A percentile compares a stretch with the other conserved stretches of the same genome.
phyloP scores from a whole-genome alignment of 2,113 vertebrate genomes.

The Sturnira hondurensis region DNA sequence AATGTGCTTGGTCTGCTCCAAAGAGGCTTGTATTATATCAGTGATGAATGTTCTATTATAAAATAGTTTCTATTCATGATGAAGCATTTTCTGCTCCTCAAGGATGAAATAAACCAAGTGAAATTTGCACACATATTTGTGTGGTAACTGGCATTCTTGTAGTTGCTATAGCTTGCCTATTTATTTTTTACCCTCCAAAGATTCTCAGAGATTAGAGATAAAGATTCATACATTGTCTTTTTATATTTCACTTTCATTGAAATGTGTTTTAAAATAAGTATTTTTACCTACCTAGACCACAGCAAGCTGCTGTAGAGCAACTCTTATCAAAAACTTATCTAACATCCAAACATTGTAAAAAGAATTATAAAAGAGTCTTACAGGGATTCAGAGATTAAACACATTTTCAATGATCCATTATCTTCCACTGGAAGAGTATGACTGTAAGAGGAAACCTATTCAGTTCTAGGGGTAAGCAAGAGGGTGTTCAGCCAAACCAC shows the following conservation, averaged over 20 bases:
- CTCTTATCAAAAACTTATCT: slow-evolving; percentile 50
- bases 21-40: background rate
- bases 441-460: background rate
- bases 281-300: background rate
- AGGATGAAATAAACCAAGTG: slow-evolving; percentile 13
- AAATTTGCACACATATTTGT: slow-evolving; percentile 28
- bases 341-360: slow-evolving; percentile 51
- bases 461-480: background rate
- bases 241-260: background rate
- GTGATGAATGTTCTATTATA: slow-evolving; percentile 1
- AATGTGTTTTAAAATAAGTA: slow-evolving; percentile 48
- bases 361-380: slow-evolving; percentile 45
- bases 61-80: slow-evolving; percentile 35
- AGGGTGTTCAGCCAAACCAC: background rate
- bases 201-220: slow-evolving; percentile 23
- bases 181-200: slow-evolving; percentile 19
- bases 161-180: slow-evolving; percentile 15
- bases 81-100: slow-evolving; percentile 3
- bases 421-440: slow-evolving; percentile 16
- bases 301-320: slow-evolving; percentile 54
- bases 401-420: slow-evolving; percentile 17
- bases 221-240: background rate
- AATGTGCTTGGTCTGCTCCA: background rate
- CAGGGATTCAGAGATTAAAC: slow-evolving; percentile 36
- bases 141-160: background rate